A percentile compares a stretch with the other conserved stretches of the same genome.
phyloP scores from a whole-genome alignment of 2,888 invertebrate species.

The Barypeithes pellucidus region DNA sequence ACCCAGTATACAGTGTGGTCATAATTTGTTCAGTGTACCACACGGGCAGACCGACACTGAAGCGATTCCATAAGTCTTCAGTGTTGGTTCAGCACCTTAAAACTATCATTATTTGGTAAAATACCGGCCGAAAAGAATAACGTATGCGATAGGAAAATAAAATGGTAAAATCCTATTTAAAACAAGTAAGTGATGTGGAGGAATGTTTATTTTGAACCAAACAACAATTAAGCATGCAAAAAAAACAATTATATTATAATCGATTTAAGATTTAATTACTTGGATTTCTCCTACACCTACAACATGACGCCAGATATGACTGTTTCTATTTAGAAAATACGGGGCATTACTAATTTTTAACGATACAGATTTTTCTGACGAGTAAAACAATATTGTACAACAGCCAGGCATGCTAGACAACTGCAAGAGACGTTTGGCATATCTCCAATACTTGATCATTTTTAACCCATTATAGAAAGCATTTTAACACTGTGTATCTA shows the following conservation, averaged over 20 bases:
- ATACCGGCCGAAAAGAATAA: too few relatives aligned
- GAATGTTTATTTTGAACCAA: neutral
- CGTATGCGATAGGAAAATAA: too few relatives aligned
- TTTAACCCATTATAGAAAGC: conserved; percentile 33
- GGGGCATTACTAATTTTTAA: neutral
- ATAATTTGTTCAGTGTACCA: too few relatives aligned
- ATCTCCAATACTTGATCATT: conserved; percentile 51
- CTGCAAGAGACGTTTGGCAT: conserved; percentile 59
- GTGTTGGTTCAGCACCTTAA: too few relatives aligned
- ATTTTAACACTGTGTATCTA: conserved; percentile 38
- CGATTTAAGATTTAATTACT: neutral
- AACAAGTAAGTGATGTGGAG: too few relatives aligned
- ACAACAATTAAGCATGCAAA: conserved; percentile 9
- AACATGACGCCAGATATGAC: neutral
- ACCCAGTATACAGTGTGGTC: too few relatives aligned
- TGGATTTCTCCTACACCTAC: neutral
- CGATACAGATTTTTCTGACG: neutral
- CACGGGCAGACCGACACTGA: too few relatives aligned
- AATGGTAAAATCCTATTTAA: neutral
- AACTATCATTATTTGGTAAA: too few relatives aligned
- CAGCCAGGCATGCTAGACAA: conserved; percentile 57
- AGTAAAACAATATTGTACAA: conserved; percentile 17
- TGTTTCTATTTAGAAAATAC: conserved; percentile 1
- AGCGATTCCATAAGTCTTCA: too few relatives aligned
- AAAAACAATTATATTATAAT: neutral